Percentiles rank a stretch among this genome's conserved stretches.
Evolutionary conservation across 2,888 invertebrate species (phyloP).

Genomic region (Drosophila borborema): DNA sequence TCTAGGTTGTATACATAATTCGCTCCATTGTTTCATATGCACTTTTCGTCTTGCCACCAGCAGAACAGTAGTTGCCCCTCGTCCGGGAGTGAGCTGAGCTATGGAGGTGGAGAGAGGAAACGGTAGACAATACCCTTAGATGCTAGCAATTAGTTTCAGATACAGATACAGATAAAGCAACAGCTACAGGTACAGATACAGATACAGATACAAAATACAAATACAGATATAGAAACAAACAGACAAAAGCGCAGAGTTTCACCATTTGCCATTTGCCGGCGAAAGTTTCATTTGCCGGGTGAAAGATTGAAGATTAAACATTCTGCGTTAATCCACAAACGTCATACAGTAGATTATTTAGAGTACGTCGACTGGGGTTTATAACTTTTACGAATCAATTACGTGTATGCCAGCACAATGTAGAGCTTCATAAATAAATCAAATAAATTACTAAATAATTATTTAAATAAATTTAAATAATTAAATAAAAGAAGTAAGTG

Average conservation of each 20-base stretch:
- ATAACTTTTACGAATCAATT: neutral
- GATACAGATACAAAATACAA: conserved; percentile 1
- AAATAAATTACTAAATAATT: too few relatives aligned
- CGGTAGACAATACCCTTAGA: conserved; percentile 55
- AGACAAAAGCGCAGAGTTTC: conserved; percentile 25
- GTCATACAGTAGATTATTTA: conserved; percentile 9
- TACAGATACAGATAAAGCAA: conserved; percentile 14
- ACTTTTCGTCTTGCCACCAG: conserved; percentile 40
- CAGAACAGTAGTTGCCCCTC: conserved; percentile 13
- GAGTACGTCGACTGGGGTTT: neutral
- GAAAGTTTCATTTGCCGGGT: conserved; percentile 49
- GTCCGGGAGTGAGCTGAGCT: neutral
- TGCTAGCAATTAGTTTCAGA: conserved; percentile 62
- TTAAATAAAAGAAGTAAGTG: too few relatives aligned
- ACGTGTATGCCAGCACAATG: neutral
- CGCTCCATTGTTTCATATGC: conserved; percentile 64
- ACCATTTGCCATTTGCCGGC: conserved; percentile 43
- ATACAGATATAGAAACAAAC: conserved; percentile 27
- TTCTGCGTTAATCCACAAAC: conserved; percentile 37
- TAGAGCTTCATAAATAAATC: neutral
- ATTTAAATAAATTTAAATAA: too few relatives aligned
- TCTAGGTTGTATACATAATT: conserved; percentile 45
- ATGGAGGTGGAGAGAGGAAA: conserved; percentile 41
- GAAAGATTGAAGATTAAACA: conserved; percentile 49
- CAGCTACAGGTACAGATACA: conserved; percentile 24